Conservation (phyloP, 1,140 invertebrate genomes). For the Geopemphigus sp. region DNA sequence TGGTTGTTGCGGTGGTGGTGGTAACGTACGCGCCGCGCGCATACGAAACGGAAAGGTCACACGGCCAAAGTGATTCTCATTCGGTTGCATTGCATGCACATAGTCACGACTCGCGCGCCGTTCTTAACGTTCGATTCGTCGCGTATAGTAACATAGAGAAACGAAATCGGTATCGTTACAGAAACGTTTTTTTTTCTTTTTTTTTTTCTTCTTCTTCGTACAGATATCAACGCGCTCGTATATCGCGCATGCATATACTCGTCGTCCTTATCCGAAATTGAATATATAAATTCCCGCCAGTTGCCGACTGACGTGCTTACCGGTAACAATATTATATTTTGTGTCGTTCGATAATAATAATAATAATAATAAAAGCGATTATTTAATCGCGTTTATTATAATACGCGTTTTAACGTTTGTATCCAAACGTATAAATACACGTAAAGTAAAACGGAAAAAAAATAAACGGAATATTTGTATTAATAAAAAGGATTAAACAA, state of each 20-base stretch:
- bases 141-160: slow-evolving; percentile 23
- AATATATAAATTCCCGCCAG: slow-evolving; percentile 43
- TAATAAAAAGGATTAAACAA: no score
- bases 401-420: no score
- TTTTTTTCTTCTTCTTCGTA: background rate
- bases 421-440: no score
- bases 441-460: no score
- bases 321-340: background rate
- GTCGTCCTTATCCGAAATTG: slow-evolving; percentile 19
- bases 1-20: background rate
- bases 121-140: slow-evolving; percentile 30
- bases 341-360: background rate
- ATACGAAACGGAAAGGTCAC: slow-evolving; percentile 27
- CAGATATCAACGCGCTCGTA: slow-evolving; percentile 10
- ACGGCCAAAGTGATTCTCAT: slow-evolving; percentile 49
- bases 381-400: no score
- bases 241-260: background rate
- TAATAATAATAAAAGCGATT: background rate
- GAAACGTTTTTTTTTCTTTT: slow-evolving; percentile 42
- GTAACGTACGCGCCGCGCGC: background rate
- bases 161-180: slow-evolving; percentile 46
- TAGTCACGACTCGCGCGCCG: slow-evolving; percentile 46
- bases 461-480: no score
- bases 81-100: slow-evolving; percentile 44
- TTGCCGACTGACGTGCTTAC: slow-evolving; percentile 30